Base-by-base conservation (phyloP, 2,797 vertebrate species). In the Bovichtus diacanthus region DNA sequence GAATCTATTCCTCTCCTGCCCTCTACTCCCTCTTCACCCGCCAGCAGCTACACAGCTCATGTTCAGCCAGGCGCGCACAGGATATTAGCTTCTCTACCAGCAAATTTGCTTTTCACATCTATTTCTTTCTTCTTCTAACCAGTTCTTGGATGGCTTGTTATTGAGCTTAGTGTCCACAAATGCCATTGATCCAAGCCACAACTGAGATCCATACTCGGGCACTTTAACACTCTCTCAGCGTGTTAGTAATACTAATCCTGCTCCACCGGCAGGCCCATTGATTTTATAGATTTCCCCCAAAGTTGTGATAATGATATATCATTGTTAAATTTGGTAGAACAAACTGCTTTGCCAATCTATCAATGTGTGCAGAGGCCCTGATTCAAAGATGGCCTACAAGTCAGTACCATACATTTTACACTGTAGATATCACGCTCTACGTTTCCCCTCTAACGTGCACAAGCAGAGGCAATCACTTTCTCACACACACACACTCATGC, bases 291-390 rank as follows among this genome's bases (percentile, higher is more conserved):
- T 99, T 97, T 97, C 95, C 93, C 95, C 94, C 96, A 98, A 99
- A 99, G 97, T 99, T 99, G 98, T 97, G 97, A 99, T 99, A 99
- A 99, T 99, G 98, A 99, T 98, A 97, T 97, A 98, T 99, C 97
- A 99, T 99, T 99, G 98, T 98, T 99, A 98, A 98, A 99, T 99
- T 98, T 99, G 96, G 96, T 97, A 98, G 97, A 99, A 99, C 98
- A 99, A 99, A 99, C 97, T 96, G 97, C 96, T 98, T 97, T 97
- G 96, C 96, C 97, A 94, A 99, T 99, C 96, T 96, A 94, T 97
- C 96, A 96, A 97, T 97, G 95, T 81, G 77, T 93, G 92, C 94
- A 93, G 93, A 93, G 94, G 96, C 95, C 94, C 92, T 94, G 95
- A 96, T 96, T 96, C 94, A 92, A 92, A 95, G 93, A 67, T 27